Base-by-base conservation (phyloP, 2,888 invertebrate species). In the Drosophila buzzatii region DNA sequence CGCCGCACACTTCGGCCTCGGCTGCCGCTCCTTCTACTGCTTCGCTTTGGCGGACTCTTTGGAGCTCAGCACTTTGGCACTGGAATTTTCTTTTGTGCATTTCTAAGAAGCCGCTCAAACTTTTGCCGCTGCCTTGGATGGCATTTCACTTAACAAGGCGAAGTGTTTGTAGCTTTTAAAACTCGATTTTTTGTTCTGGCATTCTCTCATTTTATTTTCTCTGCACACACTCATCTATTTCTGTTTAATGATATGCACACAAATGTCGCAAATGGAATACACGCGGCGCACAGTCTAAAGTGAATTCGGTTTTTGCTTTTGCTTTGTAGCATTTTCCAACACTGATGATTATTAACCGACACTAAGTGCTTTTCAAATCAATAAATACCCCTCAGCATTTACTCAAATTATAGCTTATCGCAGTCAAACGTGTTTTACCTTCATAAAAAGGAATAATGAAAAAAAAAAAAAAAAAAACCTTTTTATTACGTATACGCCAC, bases 401-500 rank as follows among this genome's bases (percentile, higher is more conserved):
- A 7, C 8, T 20, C 62, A 37, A 52, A 68, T 61, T 76, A 71
- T 87, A 65, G 79, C 65, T 69, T 69, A 78, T 75, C 63, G 42
- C 51, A 53, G 59, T 52, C 53, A 41, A 66, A 49, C 35, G 59
- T 66, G 45, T 64, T 76, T 67, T 47, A 31, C 52, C 44, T 71
- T 71, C 82, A 69, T 78, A 70, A 69, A 56, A 51, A 72, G 14
- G 35, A 18, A 73, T 70, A 5, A 27, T 1, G 4, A 4, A 3
- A 27, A 27, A 27, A 27, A 0, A 6, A 1, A 27, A 27, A 27
- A 27, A 73, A 60, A 49, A 61, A 27, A n/a, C 37, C 31, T 55
- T 82, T 84, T 82, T 85, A 85, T 89, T 88, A 76, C 86, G 64
- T 67, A 84, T 78, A 83, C 78, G 84, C 71, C 68, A 58, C 83